Evolutionary conservation across 2,888 invertebrate species (phyloP), one percentile per base, ranked within the genome.

Genomic region (Thera obeliscata): DNA sequence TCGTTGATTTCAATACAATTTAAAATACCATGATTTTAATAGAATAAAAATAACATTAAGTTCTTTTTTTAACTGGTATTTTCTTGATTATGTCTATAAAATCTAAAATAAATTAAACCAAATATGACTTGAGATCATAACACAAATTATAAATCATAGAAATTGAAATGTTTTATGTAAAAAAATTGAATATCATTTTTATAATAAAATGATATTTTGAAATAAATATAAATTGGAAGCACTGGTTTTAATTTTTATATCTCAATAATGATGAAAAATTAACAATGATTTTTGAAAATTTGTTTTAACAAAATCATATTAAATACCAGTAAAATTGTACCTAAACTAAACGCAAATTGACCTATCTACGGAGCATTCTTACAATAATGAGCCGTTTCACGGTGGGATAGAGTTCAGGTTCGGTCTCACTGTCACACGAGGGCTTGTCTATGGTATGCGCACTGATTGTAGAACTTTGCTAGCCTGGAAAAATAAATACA

Each of bases 391-490:
- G 67, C 70, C 56, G 62, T 66, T 66, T 70, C 56, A 61, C 58
- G 52, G 62, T 57, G 62, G 56, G 49, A 56, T 65, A 67, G 43
- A 59, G 67, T 69, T 52, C 70, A 61, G 11, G 49, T 59, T 66
- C 12, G 57, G 48, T 61, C 58, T 64, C 75, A 74, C 12, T 36
- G 3, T 3, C 59, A 38, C 36, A 75, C 60, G 46, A 8, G 33
- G 46, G 41, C 9, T 60, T 49, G 77, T 95, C 89, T 96, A 96
- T 71, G 97, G 97, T 77, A 97, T 95, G 75, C 96, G 94, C 67
- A 96, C 94, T 35, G 96, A 96, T 76, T 95, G 95, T 52, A 97
- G 93, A 63, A 97, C 95, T 94, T 97, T 97, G 88, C 96, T 96
- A 82, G 95, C 96, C 97, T 97, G 94, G 1, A 95, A 95, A 58